Evolutionary conservation across 2,113 vertebrate species (phyloP).

Genomic region (Apodemus speciosus): DNA sequence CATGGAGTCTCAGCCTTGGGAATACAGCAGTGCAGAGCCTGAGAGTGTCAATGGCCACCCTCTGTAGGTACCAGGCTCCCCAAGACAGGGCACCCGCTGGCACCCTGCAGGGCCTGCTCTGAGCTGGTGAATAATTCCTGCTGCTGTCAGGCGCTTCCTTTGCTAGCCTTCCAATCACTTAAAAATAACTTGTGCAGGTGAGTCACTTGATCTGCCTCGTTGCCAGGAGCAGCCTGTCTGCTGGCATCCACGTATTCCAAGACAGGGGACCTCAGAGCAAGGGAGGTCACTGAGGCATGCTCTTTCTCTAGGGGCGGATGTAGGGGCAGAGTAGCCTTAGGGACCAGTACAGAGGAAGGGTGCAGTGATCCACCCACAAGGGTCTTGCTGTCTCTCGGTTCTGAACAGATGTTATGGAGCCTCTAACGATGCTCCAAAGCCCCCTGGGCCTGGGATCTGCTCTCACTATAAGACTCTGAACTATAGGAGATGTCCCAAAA

Average conservation of each 20-base stretch:
- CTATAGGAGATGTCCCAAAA: not conserved
- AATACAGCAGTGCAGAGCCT: not conserved
- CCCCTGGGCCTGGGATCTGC: not conserved
- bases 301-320: not conserved
- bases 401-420: not conserved
- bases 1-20: not conserved
- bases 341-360: not conserved
- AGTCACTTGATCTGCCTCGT: constrained; percentile 33
- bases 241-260: not conserved
- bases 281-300: not conserved
- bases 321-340: not conserved
- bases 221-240: not conserved
- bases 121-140: not conserved
- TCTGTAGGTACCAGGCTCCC: not conserved
- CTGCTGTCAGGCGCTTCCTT: constrained; percentile 37
- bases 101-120: not conserved
- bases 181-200: constrained; percentile 58
- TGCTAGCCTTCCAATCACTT: constrained; percentile 15
- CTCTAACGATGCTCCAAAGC: not conserved
- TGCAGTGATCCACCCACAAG: too few species aligned
- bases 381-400: not conserved
- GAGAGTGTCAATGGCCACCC: not conserved
- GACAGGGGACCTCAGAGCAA: not conserved
- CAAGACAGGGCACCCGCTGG: not conserved
- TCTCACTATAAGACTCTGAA: not conserved